phyloP scores from a whole-genome alignment of 2,113 vertebrate genomes.

The Uropsilus gracilis region DNA sequence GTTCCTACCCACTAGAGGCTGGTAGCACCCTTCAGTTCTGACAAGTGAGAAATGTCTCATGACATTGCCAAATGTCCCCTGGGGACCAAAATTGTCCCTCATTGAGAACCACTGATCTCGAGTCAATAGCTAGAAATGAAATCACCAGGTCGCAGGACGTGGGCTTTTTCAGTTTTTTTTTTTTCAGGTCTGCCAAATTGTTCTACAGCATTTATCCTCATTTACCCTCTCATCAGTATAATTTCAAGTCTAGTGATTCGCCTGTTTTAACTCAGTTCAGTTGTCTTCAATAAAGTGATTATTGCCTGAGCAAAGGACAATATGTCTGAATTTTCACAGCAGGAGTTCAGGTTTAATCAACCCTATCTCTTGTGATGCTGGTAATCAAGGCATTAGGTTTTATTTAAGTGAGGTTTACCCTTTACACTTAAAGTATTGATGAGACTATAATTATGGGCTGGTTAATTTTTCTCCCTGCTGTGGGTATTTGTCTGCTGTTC shows the following conservation, averaged over 20 bases:
- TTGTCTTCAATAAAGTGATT: constrained; percentile 38
- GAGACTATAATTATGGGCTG: constrained; percentile 59
- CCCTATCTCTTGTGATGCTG: constrained; percentile 41
- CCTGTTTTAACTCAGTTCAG: background rate
- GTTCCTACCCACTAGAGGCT: background rate
- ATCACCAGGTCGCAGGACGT: background rate
- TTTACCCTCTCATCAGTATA: background rate
- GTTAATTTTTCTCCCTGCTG: constrained; percentile 50
- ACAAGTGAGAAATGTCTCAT: background rate
- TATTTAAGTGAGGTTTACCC: constrained; percentile 62
- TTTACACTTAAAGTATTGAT: constrained; percentile 27
- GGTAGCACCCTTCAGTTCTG: background rate
- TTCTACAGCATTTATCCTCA: background rate
- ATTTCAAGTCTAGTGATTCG: constrained; percentile 26
- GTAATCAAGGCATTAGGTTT: constrained; percentile 69
- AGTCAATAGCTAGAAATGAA: background rate
- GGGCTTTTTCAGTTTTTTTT: too few species aligned
- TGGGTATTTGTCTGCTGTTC: constrained; percentile 1
- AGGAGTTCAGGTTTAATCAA: constrained; percentile 25
- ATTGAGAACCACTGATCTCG: background rate
- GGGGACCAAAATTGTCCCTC: background rate
- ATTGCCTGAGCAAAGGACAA: constrained; percentile 32
- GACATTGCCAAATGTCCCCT: background rate
- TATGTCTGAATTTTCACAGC: constrained; percentile 58
- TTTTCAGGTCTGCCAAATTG: background rate